Percentiles rank a stretch among this genome's conserved stretches.
Evolutionary conservation across 2,888 invertebrate genomes (phyloP).

Genomic region (Tetranychus piercei): DNA sequence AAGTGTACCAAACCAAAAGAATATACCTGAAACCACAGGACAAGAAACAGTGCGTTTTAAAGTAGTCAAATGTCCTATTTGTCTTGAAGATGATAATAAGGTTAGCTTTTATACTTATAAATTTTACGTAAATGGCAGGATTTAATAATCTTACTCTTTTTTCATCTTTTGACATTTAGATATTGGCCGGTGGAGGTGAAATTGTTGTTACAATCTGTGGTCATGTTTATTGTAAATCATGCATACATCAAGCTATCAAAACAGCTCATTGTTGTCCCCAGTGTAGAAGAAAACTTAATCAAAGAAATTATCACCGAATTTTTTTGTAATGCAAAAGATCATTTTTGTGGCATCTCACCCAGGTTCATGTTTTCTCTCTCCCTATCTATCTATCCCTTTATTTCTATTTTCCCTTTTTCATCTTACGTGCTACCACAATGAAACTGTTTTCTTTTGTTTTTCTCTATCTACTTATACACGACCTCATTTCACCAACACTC

Average conservation of each 20-base stretch:
- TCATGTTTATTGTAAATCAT: constrained; percentile 7
- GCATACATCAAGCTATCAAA: neutral
- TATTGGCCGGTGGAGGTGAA: neutral
- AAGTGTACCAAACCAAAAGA: neutral
- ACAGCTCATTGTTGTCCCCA: neutral
- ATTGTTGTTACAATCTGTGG: constrained; percentile 7
- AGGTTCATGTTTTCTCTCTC: neutral
- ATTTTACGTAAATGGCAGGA: neutral
- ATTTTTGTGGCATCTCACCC: neutral
- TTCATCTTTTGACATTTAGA: neutral
- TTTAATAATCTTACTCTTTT: neutral
- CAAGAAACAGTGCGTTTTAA: neutral
- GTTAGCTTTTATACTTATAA: neutral
- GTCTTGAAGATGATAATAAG: neutral
- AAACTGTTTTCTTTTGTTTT: neutral
- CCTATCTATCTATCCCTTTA: no score
- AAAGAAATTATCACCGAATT: neutral
- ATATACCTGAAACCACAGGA: neutral
- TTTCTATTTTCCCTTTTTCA: no score
- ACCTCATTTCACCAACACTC: no score
- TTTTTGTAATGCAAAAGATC: neutral
- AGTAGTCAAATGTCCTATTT: constrained; percentile 3
- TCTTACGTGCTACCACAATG: no score
- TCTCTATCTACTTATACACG: neutral
- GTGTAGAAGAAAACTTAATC: neutral